These are phyloP conservation scores for Gambelia wislizenii DNA, from an alignment of 2,797 vertebrate genomes.

Conservation along the genomic window DNA sequence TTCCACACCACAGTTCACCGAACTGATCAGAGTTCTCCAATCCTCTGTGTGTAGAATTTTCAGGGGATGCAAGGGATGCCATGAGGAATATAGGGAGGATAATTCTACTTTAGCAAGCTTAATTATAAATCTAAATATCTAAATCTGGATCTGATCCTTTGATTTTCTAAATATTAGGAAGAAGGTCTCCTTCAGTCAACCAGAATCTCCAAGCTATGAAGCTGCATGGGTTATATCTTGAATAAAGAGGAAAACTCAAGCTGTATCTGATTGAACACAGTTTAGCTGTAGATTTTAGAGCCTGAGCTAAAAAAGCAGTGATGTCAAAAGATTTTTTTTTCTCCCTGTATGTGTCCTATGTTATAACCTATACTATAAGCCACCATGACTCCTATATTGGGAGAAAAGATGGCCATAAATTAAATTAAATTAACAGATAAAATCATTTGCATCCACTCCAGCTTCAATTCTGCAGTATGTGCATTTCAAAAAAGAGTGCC, in stretches of 20 bases:
- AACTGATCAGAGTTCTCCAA: background rate
- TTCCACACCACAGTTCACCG: background rate
- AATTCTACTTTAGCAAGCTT: background rate
- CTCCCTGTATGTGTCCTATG: background rate
- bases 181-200: background rate
- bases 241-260: background rate
- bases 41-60: background rate
- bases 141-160: background rate
- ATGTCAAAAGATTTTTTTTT: background rate
- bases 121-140: background rate
- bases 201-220: background rate
- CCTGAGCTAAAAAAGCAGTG: background rate
- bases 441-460: no score
- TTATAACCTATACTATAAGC: background rate
- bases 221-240: background rate
- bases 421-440: no score
- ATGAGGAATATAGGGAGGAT: background rate
- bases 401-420: no score
- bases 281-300: background rate
- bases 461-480: no score
- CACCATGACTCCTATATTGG: no score
- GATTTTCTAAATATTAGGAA: background rate
- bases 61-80: background rate
- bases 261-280: background rate
- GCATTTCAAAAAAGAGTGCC: no score